Base-by-base conservation (phyloP, 1,140 invertebrate species). In the Drosophila nannoptera region DNA sequence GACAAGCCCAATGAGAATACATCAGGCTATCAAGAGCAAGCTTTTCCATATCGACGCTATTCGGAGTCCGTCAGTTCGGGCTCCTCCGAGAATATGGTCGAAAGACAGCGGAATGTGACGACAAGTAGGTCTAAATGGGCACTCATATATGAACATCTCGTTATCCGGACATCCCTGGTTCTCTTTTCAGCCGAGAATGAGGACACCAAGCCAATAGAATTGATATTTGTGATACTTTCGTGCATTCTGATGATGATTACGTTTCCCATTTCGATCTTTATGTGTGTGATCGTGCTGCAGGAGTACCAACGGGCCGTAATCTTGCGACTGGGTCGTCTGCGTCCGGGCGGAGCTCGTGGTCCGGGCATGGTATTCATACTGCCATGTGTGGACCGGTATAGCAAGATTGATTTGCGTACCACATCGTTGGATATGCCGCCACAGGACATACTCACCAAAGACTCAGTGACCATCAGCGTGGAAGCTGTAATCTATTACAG, bases 401-500 rank as follows among this genome's bases (percentile, higher is more conserved):
- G 93, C 9, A 96, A 95, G 88, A 95, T 96, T 1, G 96, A 98
- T 88, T 90, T 97, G 42, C 92, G 96, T 66, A 95, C 94, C 29
- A 90, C 56, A 6, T 84, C 91, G 0, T 91, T 92, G 60, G 89
- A 91, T 60, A 90, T 92, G 9, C 90, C 91, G 14, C 90, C 91
- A 1, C 91, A 92, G 86, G 91, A 93, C 90, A 95, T 98, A 36
- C 91, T 98, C 59, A 97, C 96, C 8, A 94, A 96, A 90, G 97
- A 98, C 90, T 96, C 95, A 0, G 96, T 98, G 7, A 98, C 96
- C 0, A 96, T 97, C 6, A 94, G 93, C 22, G 96, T 98, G 4
- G 96, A 98, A 88, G 97, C 97, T 9, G 95, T 96, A 4, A 95
- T 98, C 7, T 98, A 98, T 89, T 98, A 97, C 87, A 92, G 95